Conservation (phyloP, 2,797 vertebrate species). For the Onychomys arenicola region DNA sequence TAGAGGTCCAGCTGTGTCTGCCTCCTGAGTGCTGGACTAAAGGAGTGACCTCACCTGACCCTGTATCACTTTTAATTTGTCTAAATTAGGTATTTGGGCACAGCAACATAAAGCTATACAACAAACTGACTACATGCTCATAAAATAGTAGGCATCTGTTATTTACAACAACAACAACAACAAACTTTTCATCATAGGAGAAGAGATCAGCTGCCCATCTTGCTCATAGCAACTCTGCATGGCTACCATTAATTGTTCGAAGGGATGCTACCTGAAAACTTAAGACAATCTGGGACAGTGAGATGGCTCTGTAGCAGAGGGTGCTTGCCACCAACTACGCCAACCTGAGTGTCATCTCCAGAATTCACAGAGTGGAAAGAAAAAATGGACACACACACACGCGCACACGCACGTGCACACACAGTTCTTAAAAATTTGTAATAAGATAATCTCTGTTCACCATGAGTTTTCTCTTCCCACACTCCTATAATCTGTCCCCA, state of each 20-base stretch:
- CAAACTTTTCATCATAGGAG: neutral
- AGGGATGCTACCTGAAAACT: neutral
- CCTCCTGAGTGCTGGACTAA: neutral
- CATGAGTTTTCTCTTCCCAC: neutral
- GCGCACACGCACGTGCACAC: too few relatives aligned
- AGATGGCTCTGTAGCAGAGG: neutral
- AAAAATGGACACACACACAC: neutral
- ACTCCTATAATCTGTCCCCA: neutral
- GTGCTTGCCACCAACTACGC: neutral
- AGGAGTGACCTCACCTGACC: neutral
- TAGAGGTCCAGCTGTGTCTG: neutral
- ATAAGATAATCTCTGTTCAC: neutral
- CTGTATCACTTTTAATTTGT: neutral
- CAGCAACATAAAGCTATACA: neutral
- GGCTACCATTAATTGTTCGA: neutral
- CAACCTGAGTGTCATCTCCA: neutral
- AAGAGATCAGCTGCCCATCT: neutral
- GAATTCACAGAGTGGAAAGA: neutral
- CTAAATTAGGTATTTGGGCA: neutral
- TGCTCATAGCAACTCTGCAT: neutral
- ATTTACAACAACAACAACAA: neutral
- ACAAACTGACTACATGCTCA: neutral
- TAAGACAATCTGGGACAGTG: neutral
- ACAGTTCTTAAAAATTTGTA: neutral
- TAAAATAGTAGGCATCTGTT: neutral